A percentile compares a stretch with the other conserved stretches of the same genome.
Evolutionary conservation across 2,113 vertebrate genomes (phyloP).

Genomic region (Theristicus caerulescens): DNA sequence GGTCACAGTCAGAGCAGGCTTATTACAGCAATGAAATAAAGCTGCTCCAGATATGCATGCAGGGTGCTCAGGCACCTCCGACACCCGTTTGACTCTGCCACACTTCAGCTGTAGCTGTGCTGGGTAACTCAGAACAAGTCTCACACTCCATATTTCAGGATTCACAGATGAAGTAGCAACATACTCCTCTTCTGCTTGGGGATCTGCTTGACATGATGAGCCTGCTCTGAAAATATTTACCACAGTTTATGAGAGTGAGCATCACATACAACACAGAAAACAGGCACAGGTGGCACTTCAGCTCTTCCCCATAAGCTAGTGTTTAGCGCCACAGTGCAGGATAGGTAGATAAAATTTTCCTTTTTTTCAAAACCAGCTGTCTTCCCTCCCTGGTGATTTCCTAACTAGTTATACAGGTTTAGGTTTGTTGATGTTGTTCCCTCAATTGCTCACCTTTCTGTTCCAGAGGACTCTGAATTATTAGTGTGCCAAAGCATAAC

Average conservation of each 20-base stretch:
- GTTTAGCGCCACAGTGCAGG: neutral
- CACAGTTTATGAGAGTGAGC: neutral
- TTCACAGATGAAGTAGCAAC: neutral
- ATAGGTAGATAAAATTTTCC: neutral
- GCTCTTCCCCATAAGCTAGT: neutral
- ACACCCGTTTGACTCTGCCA: neutral
- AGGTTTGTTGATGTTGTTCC: neutral
- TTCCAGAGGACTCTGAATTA: neutral
- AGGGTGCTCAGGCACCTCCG: neutral
- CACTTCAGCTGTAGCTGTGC: neutral
- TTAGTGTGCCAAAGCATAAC: neutral
- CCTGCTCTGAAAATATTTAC: constrained; percentile 24
- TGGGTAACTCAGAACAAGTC: neutral
- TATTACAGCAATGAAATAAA: neutral
- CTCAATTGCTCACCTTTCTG: neutral
- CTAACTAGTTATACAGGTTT: neutral
- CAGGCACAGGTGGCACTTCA: neutral
- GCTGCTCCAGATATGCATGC: neutral
- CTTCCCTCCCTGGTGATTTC: neutral
- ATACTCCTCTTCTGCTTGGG: neutral
- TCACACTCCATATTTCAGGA: constrained; percentile 47
- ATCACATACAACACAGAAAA: neutral
- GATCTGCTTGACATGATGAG: neutral
- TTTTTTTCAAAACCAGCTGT: neutral
- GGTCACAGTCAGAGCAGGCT: neutral